These are phyloP conservation scores for Holotrichia oblita DNA, from an alignment of 1,140 invertebrate species.

Conservation along the genomic window DNA sequence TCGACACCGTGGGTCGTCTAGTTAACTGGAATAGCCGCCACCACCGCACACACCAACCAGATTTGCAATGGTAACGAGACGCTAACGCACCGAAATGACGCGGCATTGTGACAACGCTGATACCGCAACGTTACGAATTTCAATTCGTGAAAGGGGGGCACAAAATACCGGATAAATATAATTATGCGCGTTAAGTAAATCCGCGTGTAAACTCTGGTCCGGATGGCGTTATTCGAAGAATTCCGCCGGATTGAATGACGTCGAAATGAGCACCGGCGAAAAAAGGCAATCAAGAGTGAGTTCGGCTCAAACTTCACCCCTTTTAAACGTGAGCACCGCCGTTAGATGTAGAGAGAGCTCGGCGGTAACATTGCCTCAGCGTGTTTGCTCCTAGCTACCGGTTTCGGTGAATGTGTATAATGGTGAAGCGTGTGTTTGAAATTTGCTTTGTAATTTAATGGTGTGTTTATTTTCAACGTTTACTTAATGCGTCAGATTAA, in stretches of 20 bases:
- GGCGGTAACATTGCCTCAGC: not conserved
- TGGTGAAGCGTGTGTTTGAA: not conserved
- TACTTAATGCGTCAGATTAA: not conserved
- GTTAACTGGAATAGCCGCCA: not conserved
- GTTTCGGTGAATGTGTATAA: not conserved
- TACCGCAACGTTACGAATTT: not conserved
- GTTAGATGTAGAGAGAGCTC: not conserved
- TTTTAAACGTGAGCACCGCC: not conserved
- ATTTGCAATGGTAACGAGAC: constrained; percentile 20
- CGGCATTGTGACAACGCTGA: not conserved
- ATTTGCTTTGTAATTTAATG: not conserved
- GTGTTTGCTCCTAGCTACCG: too few species aligned
- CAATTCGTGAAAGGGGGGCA: not conserved
- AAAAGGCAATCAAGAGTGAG: not conserved
- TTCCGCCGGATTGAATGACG: not conserved
- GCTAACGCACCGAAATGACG: not conserved
- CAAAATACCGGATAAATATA: not conserved
- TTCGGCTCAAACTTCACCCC: not conserved
- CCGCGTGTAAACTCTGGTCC: not conserved
- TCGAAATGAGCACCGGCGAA: not conserved
- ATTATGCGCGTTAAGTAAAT: not conserved
- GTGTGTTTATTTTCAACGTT: not conserved
- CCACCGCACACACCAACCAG: not conserved
- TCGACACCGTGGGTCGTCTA: not conserved
- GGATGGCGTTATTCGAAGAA: not conserved